These are phyloP conservation scores for Luidia sarsii DNA, from an alignment of 53 echinoderm and acorn worm species.

Conservation along the genomic window DNA sequence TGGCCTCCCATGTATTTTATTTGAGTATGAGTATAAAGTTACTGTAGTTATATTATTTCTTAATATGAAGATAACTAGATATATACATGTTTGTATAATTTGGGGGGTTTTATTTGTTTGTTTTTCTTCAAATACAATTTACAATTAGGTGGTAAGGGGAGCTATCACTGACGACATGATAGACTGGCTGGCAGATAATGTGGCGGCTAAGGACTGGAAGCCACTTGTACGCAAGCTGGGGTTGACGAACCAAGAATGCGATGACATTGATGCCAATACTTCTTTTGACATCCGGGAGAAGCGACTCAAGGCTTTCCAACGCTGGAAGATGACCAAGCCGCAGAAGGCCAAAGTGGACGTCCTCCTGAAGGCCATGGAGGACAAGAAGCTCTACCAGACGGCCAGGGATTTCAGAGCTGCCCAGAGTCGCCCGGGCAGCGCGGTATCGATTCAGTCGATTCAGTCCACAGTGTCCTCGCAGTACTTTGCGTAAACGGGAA, in stretches of 20 bases:
- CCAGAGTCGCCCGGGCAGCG: too few species aligned
- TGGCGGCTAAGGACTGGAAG: conserved; percentile 5
- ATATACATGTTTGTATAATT: too few species aligned
- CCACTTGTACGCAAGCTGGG: conserved; percentile 37
- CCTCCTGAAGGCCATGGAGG: conserved; percentile 2
- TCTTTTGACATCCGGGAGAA: background rate
- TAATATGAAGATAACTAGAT: too few species aligned
- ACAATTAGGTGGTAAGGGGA: too few species aligned
- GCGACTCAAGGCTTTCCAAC: background rate
- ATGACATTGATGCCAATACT: background rate
- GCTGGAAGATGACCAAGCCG: background rate
- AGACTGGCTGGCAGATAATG: conserved; percentile 18
- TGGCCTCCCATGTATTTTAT: too few species aligned
- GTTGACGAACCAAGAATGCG: background rate
- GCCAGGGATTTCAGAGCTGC: conserved; percentile 16
- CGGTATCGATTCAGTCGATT: too few species aligned
- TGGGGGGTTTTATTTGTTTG: too few species aligned
- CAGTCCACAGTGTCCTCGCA: too few species aligned
- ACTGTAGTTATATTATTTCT: too few species aligned
- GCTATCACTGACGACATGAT: background rate
- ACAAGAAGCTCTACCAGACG: background rate
- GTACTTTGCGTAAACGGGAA: too few species aligned
- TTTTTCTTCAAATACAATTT: too few species aligned
- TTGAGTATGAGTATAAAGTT: too few species aligned
- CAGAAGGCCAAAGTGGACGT: background rate